Evolutionary conservation across 1,140 invertebrate species (phyloP).

Genomic region (Solen grandis): DNA sequence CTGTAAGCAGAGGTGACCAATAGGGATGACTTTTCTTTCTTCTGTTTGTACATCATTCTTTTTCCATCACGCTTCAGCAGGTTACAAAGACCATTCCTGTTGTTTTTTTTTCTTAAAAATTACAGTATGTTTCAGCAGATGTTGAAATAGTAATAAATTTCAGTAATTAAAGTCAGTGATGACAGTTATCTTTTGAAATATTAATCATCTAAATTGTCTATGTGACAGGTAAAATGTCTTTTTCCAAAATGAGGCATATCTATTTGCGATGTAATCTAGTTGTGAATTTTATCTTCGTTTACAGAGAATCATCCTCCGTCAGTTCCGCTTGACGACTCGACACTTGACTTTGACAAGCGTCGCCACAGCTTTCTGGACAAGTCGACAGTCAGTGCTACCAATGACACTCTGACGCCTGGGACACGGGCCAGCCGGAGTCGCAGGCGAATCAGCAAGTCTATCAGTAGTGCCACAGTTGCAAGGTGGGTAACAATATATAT

Average conservation of each 20-base stretch:
- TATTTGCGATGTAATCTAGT: too few relatives aligned
- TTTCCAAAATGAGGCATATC: too few relatives aligned
- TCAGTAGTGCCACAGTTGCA: slow-evolving; percentile 24
- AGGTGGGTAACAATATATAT: slow-evolving; percentile 27
- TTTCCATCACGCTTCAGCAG: too few relatives aligned
- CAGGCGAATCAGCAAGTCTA: slow-evolving; percentile 20
- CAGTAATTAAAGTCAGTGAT: too few relatives aligned
- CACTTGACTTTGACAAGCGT: background rate
- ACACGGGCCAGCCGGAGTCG: slow-evolving; percentile 5
- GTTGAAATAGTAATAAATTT: too few relatives aligned
- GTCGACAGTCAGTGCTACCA: background rate
- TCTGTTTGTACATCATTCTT: too few relatives aligned
- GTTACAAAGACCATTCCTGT: too few relatives aligned
- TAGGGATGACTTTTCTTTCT: too few relatives aligned
- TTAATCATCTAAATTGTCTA: too few relatives aligned
- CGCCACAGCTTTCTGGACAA: slow-evolving; percentile 5
- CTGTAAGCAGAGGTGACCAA: too few relatives aligned
- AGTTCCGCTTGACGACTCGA: slow-evolving; percentile 6
- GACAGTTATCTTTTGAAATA: too few relatives aligned
- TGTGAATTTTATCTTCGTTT: background rate
- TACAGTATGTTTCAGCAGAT: background rate
- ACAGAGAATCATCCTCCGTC: slow-evolving; percentile 50
- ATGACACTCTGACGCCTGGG: slow-evolving; percentile 43
- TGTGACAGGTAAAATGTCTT: too few relatives aligned
- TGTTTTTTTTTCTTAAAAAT: background rate